Percentiles rank a stretch among this genome's conserved stretches.
Evolutionary conservation across 2,113 vertebrate genomes (phyloP).

Genomic region (Podarcis cretensis): DNA sequence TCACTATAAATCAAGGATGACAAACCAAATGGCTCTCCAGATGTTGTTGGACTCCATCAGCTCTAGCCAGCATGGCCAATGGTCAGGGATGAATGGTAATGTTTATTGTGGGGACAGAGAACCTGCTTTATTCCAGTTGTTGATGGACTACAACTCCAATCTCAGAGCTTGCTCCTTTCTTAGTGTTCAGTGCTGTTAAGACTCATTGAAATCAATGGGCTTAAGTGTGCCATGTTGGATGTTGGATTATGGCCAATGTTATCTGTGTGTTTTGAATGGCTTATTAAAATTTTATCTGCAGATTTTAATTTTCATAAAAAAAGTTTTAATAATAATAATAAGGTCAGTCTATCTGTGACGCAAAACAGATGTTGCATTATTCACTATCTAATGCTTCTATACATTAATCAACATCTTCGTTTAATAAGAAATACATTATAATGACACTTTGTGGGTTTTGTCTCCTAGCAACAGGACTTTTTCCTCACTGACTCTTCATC

Average conservation of each 20-base stretch:
- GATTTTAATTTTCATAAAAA: not conserved
- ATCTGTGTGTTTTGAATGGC: not conserved
- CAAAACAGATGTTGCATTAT: not conserved
- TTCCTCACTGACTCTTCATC: not conserved
- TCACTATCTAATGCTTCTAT: not conserved
- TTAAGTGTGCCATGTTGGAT: too few species aligned
- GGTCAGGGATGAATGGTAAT: too few species aligned
- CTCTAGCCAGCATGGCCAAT: too few species aligned
- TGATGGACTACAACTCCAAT: not conserved
- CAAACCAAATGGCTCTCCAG: not conserved
- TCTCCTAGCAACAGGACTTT: conserved; percentile 27
- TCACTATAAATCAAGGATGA: not conserved
- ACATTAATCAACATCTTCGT: not conserved
- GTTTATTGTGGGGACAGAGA: too few species aligned
- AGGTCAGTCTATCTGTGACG: not conserved
- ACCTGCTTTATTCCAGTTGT: not conserved
- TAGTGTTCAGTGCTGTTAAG: not conserved
- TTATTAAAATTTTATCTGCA: not conserved
- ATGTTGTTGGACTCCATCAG: too few species aligned
- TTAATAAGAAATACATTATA: conserved; percentile 26
- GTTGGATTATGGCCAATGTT: not conserved
- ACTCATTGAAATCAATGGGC: not conserved
- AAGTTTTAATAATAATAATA: not conserved
- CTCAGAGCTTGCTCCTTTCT: not conserved
- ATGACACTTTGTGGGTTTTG: conserved; percentile 13